Evolutionary conservation across 2,797 vertebrate species (phyloP), one percentile per base, ranked within the genome.

Genomic region (Staurois parvus): DNA sequence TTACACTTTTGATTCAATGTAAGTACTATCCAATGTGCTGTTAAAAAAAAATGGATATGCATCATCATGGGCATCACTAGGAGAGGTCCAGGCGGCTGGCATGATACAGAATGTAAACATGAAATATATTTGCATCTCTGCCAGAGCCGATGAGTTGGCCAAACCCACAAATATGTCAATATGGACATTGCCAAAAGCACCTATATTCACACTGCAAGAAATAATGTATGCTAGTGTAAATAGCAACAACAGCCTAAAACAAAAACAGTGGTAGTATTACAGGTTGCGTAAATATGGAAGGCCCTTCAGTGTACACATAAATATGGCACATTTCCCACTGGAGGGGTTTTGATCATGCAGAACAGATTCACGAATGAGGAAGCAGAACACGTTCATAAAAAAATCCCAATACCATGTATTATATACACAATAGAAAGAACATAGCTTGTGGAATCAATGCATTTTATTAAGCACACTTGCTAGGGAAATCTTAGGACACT

Each of bases 401-500:
- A 59, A 21, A 59, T 21, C 2, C 56, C 7, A 59, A 59, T 59
- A 6, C 21, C 19, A 21, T 6, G 13, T n/a, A 59, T 59, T 24
- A n/a, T 59, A 24, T 59, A 21, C 24, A n/a, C 56, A 59, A n/a
- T 24, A 59, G 17, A 59, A 19, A 59, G 9, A 59, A n/a, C 24
- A 59, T 6, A 59, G 7, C 24, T 3, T 21, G 56, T n/a, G 56
- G 56, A 19, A 59, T 6, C 24, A 21, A 2, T 59, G 56, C 17
- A 59, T 21, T 19, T 19, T 24, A 37, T 59, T 34, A 52, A 34
- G 21, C 66, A 80, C 64, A 52, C 66, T 48, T 37, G 40, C 68
- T 17, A 32, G 32, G 81, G 72, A 75, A 68, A 48, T 24, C 81
- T 42, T 45, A 77, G 83, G 76, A 45, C 68, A 64, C 34, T 34